Evolutionary conservation across 2,113 vertebrate genomes (phyloP).

Genomic region (Apaloderma vittatum): DNA sequence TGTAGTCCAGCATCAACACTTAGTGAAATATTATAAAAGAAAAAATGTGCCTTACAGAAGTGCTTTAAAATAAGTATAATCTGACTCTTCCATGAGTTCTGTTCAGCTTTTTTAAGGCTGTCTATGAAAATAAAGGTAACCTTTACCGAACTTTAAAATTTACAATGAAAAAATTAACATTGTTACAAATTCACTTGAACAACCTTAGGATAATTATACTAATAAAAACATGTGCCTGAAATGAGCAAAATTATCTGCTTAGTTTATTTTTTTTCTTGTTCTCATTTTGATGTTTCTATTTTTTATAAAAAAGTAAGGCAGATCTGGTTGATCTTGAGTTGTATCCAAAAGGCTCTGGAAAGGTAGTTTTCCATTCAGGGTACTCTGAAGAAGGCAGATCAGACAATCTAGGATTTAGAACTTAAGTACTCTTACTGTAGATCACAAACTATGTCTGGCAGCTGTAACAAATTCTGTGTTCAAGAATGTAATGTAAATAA

Average conservation of each 20-base stretch:
- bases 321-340: not conserved
- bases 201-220: not conserved
- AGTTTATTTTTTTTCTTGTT: not conserved
- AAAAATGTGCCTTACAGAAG: not conserved
- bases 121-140: not conserved
- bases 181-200: not conserved
- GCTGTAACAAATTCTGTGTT: not conserved
- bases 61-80: not conserved
- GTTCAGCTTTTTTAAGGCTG: not conserved
- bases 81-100: not conserved
- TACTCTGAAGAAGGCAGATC: not conserved
- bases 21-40: not conserved
- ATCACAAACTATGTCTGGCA: not conserved
- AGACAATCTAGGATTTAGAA: not conserved
- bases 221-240: not conserved
- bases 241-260: not conserved
- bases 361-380: not conserved
- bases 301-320: not conserved
- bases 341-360: not conserved
- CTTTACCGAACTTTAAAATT: not conserved
- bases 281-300: not conserved
- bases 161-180: not conserved
- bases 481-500: not conserved
- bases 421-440: not conserved
- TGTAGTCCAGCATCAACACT: not conserved